Conservation (phyloP, 2,797 vertebrate species). For the Enteromius unitaeniatus region DNA sequence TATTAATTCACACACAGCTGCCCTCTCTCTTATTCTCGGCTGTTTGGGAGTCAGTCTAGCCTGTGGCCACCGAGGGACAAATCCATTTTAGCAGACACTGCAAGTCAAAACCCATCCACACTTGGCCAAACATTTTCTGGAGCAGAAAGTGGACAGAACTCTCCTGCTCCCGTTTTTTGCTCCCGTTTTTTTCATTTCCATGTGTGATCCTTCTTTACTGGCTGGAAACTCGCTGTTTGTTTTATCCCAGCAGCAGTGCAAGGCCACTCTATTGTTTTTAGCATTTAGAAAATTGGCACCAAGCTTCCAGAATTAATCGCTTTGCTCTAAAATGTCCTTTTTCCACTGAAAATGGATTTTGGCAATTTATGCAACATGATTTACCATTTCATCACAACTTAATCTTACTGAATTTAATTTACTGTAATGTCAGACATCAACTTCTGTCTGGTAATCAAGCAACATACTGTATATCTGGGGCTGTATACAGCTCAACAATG, state of each 20-base stretch:
- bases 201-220: conserved; percentile 32
- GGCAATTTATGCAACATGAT: conserved; percentile 7
- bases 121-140: conserved; percentile 71
- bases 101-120: conserved; percentile 66
- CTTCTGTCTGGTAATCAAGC: background rate
- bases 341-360: conserved; percentile 4
- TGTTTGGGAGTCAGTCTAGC: conserved; percentile 72
- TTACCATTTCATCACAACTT: conserved; percentile 1
- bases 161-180: background rate
- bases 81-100: conserved; percentile 70
- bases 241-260: conserved; percentile 28
- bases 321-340: conserved; percentile 42
- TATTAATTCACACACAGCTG: conserved; percentile 71
- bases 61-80: conserved; percentile 71
- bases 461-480: background rate
- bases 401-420: conserved; percentile 8
- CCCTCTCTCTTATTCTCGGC: conserved; percentile 67
- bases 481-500: background rate
- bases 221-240: conserved; percentile 21
- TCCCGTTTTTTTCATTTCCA: conserved; percentile 13
- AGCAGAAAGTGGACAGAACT: conserved; percentile 59
- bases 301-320: conserved; percentile 54
- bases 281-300: conserved; percentile 69
- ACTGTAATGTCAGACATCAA: background rate
- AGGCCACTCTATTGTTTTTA: conserved; percentile 49